Evolutionary conservation across 2,797 vertebrate species (phyloP), one percentile per base, ranked within the genome.

Genomic region (Brotula barbata): DNA sequence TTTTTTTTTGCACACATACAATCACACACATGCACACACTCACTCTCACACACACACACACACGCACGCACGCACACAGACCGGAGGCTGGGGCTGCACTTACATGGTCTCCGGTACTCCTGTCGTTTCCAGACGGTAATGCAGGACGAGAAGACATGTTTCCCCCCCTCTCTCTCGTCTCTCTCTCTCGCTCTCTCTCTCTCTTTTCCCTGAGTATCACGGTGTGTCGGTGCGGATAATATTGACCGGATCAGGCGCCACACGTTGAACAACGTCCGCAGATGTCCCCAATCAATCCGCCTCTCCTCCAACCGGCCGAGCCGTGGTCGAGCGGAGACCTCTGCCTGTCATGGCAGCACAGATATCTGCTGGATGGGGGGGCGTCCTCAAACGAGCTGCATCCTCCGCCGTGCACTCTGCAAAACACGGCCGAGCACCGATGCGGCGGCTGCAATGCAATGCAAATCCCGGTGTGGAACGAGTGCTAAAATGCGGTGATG

Each of bases 111-210:
- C 87, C 94, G 63, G 91, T 87, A 82, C 91, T 93, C 86, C 93
- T 92, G 85, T 95, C 94, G 89, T 92, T 94, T 70, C 93, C 93
- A 72, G 93, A 90, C 85, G 93, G 91, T 84, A 95, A 91, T 76
- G 93, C 92, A 78, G 93, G 93, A 63, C 94, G 92, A 87, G 92
- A 90, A 85, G 94, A 94, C 93, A 94, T 94, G 81, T 87, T 85
- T 75, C 81, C 75, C 73, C 67, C 53, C 54, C 8, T 51, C 61
- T 33, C 11, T 33, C 31, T 10, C 31, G n/a, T n/a, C n/a, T 82
- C 75, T 74, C 67, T 50, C 54, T 73, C 25, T 28, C 8, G 4
- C 8, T 51, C 61, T 33, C 11, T 33, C 31, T 10, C 31, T 69
- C 57, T 46, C 21, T 43, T 80, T 86, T 92, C 84, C 85, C 85